Conservation (phyloP, 2,888 invertebrate species). For the Helicoverpa assulta region DNA sequence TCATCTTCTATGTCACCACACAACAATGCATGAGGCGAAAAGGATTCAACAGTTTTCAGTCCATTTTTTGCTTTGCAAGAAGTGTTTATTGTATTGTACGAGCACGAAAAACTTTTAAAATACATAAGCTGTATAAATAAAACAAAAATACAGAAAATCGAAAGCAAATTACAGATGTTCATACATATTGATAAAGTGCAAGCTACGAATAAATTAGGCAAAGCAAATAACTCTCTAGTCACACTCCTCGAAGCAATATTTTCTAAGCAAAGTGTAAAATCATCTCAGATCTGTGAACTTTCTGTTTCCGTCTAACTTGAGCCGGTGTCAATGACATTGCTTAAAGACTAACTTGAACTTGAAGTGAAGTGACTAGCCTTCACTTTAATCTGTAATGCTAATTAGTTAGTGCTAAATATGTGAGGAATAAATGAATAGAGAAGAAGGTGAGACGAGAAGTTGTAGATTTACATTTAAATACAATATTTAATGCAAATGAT, state of each 20-base stretch:
- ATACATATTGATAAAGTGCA: not conserved
- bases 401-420: not conserved
- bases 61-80: too few species aligned
- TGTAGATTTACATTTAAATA: too few species aligned
- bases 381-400: not conserved
- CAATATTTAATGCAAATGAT: too few species aligned
- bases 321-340: conserved; percentile 46
- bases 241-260: not conserved
- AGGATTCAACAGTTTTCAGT: too few species aligned
- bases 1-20: too few species aligned
- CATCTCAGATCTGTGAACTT: conserved; percentile 38
- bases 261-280: conserved; percentile 11
- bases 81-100: too few species aligned
- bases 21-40: too few species aligned
- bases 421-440: not conserved
- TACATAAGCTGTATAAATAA: too few species aligned
- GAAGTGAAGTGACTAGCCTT: not conserved
- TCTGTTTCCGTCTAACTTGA: conserved; percentile 47
- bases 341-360: conserved; percentile 40
- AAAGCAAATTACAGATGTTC: too few species aligned
- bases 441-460: too few species aligned
- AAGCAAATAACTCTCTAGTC: not conserved
- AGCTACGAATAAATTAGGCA: not conserved
- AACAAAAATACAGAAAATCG: too few species aligned
- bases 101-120: too few species aligned